Base-by-base conservation (phyloP, 2,888 invertebrate genomes). In the Timema cristinae region DNA sequence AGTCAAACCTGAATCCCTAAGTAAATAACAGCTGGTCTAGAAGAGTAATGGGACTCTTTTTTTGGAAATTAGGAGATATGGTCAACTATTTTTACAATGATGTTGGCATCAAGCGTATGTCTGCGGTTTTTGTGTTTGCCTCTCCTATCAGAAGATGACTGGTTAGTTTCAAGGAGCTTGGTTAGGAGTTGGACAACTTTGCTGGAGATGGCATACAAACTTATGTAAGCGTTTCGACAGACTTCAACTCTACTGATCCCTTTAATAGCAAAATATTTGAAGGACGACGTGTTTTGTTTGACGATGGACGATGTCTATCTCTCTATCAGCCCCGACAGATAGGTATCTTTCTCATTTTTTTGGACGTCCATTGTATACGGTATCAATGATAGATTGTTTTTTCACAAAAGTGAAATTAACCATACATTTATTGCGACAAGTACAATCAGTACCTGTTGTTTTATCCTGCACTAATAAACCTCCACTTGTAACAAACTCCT, bases 221-320 rank as follows among this genome's bases (percentile, higher is more conserved):
- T 52, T 68, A 68, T 52, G 54, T 50, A 68, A 47, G 68, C 68
- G 51, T 68, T 68, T 13, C 68, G 52, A 50, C 52, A 68, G 51
- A 68, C 54, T 68, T 68, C 59, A 59, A 59, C 59, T 13, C 59
- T 8, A 16, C 8, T 59, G 32, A 8, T n/a, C 8, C 15, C 59
- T 59, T 59, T 11, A 8, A 59, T 59, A n/a, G 15, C 59, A 1
- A 59, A 59, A 5, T 4, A n/a, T 32, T 59, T 13, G 6, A 59
- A 11, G 59, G 59, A 59, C 5, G 15, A 59, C 13, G 59, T 5
- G 59, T 59, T 0, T 0, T 59, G 15, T 59, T n/a, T 59, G 9
- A 59, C 13, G 15, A 59, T 59, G 59, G 59, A 59, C 59, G 59
- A 59, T 59, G 54, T 54, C 32, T 63, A 63, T 63, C 63, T 47